Evolutionary conservation across 1,140 invertebrate species (phyloP), one percentile per base, ranked within the genome.

Genomic region (Adoxophyes honmai): DNA sequence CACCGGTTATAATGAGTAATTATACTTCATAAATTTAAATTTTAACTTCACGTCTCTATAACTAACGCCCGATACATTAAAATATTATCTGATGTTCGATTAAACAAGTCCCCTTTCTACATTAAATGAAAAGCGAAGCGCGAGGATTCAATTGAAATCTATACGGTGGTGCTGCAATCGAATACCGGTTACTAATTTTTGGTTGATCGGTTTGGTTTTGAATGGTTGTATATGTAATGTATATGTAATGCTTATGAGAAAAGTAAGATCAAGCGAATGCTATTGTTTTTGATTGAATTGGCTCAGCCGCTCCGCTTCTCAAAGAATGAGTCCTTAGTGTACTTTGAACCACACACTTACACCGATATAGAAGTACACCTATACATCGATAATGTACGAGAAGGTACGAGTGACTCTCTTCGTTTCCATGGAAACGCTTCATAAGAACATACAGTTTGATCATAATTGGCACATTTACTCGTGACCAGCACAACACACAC

Each of bases 391-490:
- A 11, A 21, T 21, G 42, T 48, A 48, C 21, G 42, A 48, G 42
- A 48, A 48, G 42, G 42, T 48, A 48, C 42, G 42, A 48, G 42
- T 48, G 42, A 48, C 42, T 48, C 39, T 44, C 42, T 21, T 21
- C 28, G 42, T 48, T 48, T 48, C 42, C 1, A 0, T n/a, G 7
- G 42, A 48, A 48, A 48, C 42, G 42, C 11, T 48, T 48, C 42
- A 48, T 48, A 48, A 48, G 42, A 48, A 48, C 42, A 28, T 48
- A 48, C 42, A 48, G 42, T 48, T 11, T 48, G 42, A 48, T 48
- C 28, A 48, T 48, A 66, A 70, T 84, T 85, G 75, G 78, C 79
- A 81, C 74, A 73, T 71, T 57, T 60, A 44, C 68, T 15, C 39
- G 10, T 82, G 73, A 75, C 66, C 76, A 79, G 79, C 76, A 81